Evolutionary conservation across 2,797 vertebrate species (phyloP), one percentile per base, ranked within the genome.

Genomic region (Rhinatrema bivittatum): DNA sequence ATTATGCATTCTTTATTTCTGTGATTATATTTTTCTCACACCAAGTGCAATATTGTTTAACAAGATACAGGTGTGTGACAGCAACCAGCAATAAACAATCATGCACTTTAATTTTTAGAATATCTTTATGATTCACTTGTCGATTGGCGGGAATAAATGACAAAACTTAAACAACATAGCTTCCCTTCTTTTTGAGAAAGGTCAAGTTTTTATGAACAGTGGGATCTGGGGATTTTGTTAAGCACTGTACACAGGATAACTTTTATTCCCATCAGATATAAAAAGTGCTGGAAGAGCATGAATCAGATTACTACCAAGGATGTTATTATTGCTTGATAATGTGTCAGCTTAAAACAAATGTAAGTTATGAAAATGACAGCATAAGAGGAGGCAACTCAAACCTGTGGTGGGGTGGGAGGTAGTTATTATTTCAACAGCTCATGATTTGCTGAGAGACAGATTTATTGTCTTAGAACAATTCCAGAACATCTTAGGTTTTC

Each of bases 301-400:
- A 20, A 52, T 56, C 38, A 56, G 56, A 50, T 58, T 47, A 33
- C 28, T 38, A 5, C 24, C 44, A 44, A 46, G 47, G 41, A 28
- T 39, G 41, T 0, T 56, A 39, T 32, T 13, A 60, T 68, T 59
- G 36, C 47, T 69, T 33, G 49, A 39, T 50, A 60, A 30, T 53
- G 19, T 42, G 44, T 39, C 51, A 46, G 48, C 18, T 50, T 55
- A 53, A 42, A 58, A 54, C 42, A 44, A 15, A 35, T n/a, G n/a
- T n/a, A n/a, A n/a, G n/a, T n/a, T n/a, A n/a, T n/a, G n/a, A n/a
- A n/a, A n/a, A n/a, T n/a, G n/a, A n/a, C n/a, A n/a, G n/a, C n/a
- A n/a, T n/a, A n/a, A n/a, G n/a, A n/a, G n/a, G n/a, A n/a, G n/a
- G n/a, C n/a, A n/a, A n/a, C n/a, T n/a, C n/a, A n/a, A n/a, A n/a